phyloP scores from a whole-genome alignment of 2,113 vertebrate genomes.

The Pachypanchax playfairii region DNA sequence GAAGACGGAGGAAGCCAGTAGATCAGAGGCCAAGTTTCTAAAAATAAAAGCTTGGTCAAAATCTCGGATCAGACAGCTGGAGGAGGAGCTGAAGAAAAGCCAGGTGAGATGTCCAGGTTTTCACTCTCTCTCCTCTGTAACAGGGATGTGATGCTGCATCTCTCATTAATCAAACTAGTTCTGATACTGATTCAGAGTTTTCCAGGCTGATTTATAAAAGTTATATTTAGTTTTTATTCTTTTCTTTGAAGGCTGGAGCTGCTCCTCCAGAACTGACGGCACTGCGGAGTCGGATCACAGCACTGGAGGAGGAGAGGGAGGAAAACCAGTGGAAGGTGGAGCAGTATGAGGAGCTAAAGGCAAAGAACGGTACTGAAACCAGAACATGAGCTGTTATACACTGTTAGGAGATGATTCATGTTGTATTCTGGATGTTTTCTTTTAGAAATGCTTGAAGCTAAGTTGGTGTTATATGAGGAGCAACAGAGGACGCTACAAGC shows the following conservation, averaged over 20 bases:
- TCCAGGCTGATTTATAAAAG: background rate
- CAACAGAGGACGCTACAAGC: slow-evolving; percentile 89
- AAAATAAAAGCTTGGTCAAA: slow-evolving; percentile 94
- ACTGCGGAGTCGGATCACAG: slow-evolving; percentile 76
- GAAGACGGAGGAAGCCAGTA: slow-evolving; percentile 86
- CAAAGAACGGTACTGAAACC: slow-evolving; percentile 81
- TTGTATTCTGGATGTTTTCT: background rate
- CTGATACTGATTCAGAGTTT: no score
- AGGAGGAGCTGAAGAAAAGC: slow-evolving; percentile 86
- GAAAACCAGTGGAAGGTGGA: slow-evolving; percentile 83
- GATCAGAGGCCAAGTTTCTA: slow-evolving; percentile 89
- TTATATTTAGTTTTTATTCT: background rate
- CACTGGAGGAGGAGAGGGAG: slow-evolving; percentile 83
- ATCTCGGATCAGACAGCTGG: slow-evolving; percentile 85
- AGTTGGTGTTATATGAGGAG: slow-evolving; percentile 88
- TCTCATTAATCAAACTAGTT: no score
- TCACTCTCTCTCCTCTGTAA: no score
- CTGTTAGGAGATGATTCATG: background rate
- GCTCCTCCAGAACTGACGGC: slow-evolving; percentile 71
- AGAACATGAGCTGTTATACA: background rate
- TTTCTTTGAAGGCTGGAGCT: slow-evolving; percentile 69
- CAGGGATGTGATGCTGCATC: no score
- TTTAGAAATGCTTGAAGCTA: slow-evolving; percentile 83
- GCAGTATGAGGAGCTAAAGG: slow-evolving; percentile 79
- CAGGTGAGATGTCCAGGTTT: slow-evolving; percentile 62